These are phyloP conservation scores for Drosophila basisetae DNA, from an alignment of 2,888 invertebrate species.

Conservation along the genomic window DNA sequence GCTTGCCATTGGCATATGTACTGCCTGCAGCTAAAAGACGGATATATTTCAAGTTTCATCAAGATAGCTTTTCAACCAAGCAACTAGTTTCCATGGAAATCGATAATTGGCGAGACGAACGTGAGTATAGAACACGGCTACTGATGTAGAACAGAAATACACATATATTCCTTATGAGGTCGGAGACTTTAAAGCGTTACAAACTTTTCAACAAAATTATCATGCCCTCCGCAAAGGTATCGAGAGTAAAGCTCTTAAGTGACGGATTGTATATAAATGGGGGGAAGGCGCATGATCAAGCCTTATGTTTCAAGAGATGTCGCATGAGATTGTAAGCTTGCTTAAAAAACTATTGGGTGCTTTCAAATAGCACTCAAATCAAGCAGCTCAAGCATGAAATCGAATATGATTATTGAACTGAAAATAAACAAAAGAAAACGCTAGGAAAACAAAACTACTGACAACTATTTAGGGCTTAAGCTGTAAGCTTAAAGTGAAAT, in stretches of 20 bases:
- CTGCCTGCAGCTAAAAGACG: not conserved
- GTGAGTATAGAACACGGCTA: not conserved
- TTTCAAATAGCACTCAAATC: not conserved
- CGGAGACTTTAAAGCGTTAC: no score
- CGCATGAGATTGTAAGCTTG: not conserved
- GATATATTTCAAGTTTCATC: not conserved
- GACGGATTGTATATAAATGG: not conserved
- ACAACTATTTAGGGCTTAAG: conserved; percentile 1
- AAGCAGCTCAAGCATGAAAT: not conserved
- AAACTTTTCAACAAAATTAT: no score
- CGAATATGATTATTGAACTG: not conserved
- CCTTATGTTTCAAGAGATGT: not conserved
- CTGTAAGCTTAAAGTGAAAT: conserved; percentile 5
- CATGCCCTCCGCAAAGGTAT: no score
- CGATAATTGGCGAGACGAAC: not conserved
- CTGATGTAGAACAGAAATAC: not conserved
- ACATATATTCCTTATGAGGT: not conserved
- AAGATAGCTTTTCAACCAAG: not conserved
- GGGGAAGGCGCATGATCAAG: not conserved
- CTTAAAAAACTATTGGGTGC: not conserved
- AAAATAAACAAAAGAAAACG: not conserved
- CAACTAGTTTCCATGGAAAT: not conserved
- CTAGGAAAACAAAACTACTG: not conserved
- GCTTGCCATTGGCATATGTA: not conserved
- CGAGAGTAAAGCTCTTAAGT: not conserved